Conservation (phyloP, 2,113 vertebrate genomes). For the Dryoscopus gambensis region DNA sequence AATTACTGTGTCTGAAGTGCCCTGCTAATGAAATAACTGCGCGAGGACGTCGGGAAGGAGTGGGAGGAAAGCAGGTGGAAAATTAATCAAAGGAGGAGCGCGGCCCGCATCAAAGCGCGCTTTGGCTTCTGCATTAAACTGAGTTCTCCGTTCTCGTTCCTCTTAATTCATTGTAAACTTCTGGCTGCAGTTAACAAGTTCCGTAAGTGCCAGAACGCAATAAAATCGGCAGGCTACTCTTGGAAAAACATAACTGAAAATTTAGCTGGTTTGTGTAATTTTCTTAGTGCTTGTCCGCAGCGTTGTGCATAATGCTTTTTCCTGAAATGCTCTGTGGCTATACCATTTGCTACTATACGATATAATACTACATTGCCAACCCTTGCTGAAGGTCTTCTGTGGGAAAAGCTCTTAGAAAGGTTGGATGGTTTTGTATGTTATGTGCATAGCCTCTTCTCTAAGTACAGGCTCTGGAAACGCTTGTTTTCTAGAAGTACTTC, state of each 20-base stretch:
- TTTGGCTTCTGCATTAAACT: fast-evolving
- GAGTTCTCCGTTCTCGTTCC: background rate
- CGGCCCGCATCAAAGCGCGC: background rate
- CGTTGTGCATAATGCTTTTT: background rate
- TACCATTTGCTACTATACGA: fast-evolving
- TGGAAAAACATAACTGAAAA: background rate
- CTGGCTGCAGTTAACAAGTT: background rate
- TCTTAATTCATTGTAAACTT: background rate
- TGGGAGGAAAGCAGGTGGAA: background rate
- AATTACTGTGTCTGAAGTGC: background rate
- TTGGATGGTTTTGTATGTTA: background rate
- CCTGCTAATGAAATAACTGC: background rate
- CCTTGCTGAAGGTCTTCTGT: background rate
- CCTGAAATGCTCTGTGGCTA: background rate
- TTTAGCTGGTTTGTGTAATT: background rate
- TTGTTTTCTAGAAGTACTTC: background rate
- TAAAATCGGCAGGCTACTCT: background rate
- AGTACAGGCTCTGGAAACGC: background rate
- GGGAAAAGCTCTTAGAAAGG: background rate
- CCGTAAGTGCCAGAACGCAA: too few species aligned
- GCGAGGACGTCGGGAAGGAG: background rate
- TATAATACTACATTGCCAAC: fast-evolving
- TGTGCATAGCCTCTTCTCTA: background rate
- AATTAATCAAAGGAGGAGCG: background rate
- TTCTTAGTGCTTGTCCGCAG: background rate